Percentiles rank a stretch among this genome's conserved stretches.
phyloP scores from a whole-genome alignment of 2,797 vertebrate species.

The Paguma larvata region DNA sequence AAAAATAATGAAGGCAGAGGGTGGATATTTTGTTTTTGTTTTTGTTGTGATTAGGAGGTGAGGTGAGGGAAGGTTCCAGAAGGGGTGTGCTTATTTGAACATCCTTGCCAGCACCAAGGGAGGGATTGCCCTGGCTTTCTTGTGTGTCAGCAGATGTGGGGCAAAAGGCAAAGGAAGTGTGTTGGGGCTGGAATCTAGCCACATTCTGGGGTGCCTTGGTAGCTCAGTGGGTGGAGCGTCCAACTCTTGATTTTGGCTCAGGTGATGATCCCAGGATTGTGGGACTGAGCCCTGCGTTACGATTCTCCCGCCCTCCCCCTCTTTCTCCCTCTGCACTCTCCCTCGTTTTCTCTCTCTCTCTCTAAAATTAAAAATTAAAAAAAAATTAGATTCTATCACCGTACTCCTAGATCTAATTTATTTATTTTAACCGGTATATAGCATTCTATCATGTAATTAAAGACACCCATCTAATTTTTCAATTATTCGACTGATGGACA shows the following conservation, averaged over 20 bases:
- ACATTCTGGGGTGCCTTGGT: neutral
- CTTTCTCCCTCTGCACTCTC: too few species aligned
- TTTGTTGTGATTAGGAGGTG: neutral
- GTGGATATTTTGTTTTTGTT: neutral
- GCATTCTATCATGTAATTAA: neutral
- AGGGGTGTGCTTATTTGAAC: neutral
- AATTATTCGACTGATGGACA: neutral
- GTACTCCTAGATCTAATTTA: neutral
- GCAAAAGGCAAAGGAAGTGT: neutral
- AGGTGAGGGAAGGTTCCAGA: neutral
- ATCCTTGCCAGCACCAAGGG: neutral
- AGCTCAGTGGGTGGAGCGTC: too few species aligned
- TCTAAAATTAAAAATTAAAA: neutral
- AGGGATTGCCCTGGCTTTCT: neutral
- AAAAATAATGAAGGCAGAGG: neutral
- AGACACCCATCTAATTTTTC: neutral
- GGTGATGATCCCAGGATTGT: too few species aligned
- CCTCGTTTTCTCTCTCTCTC: too few species aligned
- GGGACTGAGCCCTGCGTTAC: too few species aligned
- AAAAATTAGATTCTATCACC: neutral
- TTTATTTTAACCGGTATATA: neutral
- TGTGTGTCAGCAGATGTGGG: neutral
- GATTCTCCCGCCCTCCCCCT: too few species aligned
- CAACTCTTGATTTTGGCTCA: too few species aligned
- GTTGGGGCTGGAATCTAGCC: neutral